Percentiles rank a stretch among this genome's conserved stretches.
These are phyloP conservation scores for Rhea pennata DNA, from an alignment of 2,113 vertebrate genomes.

Conservation along the genomic window DNA sequence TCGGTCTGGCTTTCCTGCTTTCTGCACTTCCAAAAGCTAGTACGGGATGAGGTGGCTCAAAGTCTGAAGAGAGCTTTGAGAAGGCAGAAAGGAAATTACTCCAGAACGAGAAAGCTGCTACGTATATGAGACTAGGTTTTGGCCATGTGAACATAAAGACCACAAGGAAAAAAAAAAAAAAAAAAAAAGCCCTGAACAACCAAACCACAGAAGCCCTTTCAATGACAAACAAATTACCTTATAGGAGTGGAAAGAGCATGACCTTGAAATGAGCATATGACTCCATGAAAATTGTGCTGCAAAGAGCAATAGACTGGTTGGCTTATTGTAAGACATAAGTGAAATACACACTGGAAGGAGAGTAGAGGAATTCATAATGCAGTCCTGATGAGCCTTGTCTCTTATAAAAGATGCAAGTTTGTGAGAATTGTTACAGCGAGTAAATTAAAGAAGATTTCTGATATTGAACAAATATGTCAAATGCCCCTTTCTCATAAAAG, in stretches of 20 bases:
- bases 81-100: slow-evolving; percentile 30
- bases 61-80: slow-evolving; percentile 11
- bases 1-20: not conserved
- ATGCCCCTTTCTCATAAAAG: slow-evolving; percentile 26
- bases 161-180: not conserved
- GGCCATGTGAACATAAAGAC: not conserved
- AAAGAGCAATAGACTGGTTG: slow-evolving; percentile 26
- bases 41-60: not conserved
- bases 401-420: slow-evolving; percentile 63
- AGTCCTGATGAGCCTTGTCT: slow-evolving; percentile 54
- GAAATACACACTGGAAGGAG: not conserved
- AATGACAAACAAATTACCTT: not conserved
- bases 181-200: not conserved
- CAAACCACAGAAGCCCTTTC: not conserved
- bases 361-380: slow-evolving; percentile 22
- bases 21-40: not conserved
- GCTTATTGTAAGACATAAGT: slow-evolving; percentile 62
- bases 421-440: slow-evolving; percentile 8
- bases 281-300: slow-evolving; percentile 61
- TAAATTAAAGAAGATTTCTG: slow-evolving; percentile 60
- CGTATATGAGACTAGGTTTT: not conserved
- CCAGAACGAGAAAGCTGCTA: slow-evolving; percentile 15
- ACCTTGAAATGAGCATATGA: slow-evolving; percentile 57
- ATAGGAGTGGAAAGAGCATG: not conserved
- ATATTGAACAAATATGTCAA: slow-evolving; percentile 69